A percentile compares a stretch with the other conserved stretches of the same genome.
phyloP scores from a whole-genome alignment of 2,797 vertebrate genomes.

The Sebastes diaconus region DNA sequence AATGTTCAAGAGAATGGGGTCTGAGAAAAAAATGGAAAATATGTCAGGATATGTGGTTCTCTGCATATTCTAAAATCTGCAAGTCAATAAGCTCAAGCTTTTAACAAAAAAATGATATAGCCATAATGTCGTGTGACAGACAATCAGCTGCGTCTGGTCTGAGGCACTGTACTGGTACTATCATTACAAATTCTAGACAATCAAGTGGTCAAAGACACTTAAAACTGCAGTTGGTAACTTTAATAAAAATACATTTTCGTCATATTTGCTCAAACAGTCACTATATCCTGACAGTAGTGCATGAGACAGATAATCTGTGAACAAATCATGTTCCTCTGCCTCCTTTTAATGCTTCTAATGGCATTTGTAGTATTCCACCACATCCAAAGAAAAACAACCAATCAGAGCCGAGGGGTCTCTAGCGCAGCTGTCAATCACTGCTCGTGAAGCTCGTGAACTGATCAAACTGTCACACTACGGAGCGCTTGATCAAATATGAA shows the following conservation, averaged over 20 bases:
- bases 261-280: not conserved
- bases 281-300: not conserved
- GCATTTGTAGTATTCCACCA: not conserved
- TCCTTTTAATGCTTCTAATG: not conserved
- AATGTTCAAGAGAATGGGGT: not conserved
- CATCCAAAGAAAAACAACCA: not conserved
- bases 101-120: not conserved
- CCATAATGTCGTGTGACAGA: not conserved
- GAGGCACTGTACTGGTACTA: not conserved
- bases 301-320: not conserved
- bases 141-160: not conserved
- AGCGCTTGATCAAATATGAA: not conserved
- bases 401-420: not conserved
- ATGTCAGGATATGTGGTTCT: not conserved
- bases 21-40: not conserved
- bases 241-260: not conserved
- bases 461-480: not conserved
- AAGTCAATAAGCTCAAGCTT: not conserved
- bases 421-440: not conserved
- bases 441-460: not conserved
- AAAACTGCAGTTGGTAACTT: not conserved
- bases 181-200: not conserved
- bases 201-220: not conserved
- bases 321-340: not conserved
- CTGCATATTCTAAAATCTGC: not conserved